Percentiles rank a stretch among this genome's conserved stretches.
Conservation (phyloP, 2,888 invertebrate genomes). For the Antitype chi region DNA sequence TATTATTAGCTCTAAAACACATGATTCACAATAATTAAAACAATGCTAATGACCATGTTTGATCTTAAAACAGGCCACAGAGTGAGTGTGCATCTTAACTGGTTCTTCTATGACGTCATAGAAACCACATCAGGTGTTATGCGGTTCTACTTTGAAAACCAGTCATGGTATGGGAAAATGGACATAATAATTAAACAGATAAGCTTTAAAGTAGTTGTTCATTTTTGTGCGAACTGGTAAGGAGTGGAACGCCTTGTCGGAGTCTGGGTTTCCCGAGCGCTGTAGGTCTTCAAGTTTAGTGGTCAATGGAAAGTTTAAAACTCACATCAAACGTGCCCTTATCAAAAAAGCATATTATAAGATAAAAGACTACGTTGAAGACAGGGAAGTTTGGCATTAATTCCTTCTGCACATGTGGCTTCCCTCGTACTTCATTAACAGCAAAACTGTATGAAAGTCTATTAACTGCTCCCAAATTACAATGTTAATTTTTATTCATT, state of each 20-base stretch:
- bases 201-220: not conserved
- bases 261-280: not conserved
- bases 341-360: no score
- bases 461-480: no score
- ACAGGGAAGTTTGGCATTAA: no score
- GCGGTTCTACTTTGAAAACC: constrained; percentile 39
- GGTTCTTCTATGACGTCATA: constrained; percentile 20
- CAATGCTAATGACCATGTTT: constrained; percentile 2
- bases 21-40: constrained; percentile 31
- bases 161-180: constrained; percentile 34
- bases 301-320: no score
- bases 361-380: no score
- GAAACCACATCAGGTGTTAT: constrained; percentile 47
- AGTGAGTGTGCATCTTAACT: constrained; percentile 35
- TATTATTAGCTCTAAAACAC: constrained; percentile 8
- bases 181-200: constrained; percentile 1
- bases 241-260: not conserved
- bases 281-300: not conserved
- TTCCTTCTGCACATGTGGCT: no score
- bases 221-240: not conserved
- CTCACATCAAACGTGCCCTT: no score
- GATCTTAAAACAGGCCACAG: constrained; percentile 11
- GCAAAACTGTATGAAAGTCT: no score
- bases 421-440: no score
- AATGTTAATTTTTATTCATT: no score